These are phyloP conservation scores for Eristalinus aeneus DNA, from an alignment of 2,888 invertebrate genomes.

Conservation along the genomic window DNA sequence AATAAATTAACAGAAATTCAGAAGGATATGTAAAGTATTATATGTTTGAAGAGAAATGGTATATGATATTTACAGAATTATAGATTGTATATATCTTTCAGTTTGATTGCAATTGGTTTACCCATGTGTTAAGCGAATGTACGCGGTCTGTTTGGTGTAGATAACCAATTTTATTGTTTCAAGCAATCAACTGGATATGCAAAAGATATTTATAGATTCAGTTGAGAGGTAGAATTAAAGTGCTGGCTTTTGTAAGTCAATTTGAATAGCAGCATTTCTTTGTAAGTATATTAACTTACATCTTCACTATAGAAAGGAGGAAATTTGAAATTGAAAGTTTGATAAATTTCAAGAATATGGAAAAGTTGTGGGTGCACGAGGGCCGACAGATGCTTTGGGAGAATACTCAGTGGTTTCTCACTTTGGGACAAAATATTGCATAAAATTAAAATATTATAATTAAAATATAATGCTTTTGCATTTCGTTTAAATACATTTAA, in stretches of 20 bases:
- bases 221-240: background rate
- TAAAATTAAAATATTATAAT: background rate
- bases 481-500: no score
- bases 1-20: background rate
- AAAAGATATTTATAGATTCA: constrained; percentile 21
- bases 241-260: background rate
- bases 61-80: constrained; percentile 14
- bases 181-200: constrained; percentile 19
- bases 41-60: background rate
- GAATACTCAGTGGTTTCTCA: background rate
- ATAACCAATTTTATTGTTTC: constrained; percentile 12
- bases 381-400: background rate
- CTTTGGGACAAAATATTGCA: background rate
- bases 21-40: background rate
- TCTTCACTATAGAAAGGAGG: background rate
- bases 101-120: background rate
- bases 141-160: background rate
- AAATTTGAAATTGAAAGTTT: background rate
- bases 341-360: background rate
- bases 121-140: constrained; percentile 28
- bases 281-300: background rate
- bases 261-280: background rate
- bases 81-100: constrained; percentile 28
- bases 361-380: background rate
- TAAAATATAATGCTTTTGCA: no score